These are phyloP conservation scores for Ischnura elegans DNA, from an alignment of 2,888 invertebrate species.

Conservation along the genomic window DNA sequence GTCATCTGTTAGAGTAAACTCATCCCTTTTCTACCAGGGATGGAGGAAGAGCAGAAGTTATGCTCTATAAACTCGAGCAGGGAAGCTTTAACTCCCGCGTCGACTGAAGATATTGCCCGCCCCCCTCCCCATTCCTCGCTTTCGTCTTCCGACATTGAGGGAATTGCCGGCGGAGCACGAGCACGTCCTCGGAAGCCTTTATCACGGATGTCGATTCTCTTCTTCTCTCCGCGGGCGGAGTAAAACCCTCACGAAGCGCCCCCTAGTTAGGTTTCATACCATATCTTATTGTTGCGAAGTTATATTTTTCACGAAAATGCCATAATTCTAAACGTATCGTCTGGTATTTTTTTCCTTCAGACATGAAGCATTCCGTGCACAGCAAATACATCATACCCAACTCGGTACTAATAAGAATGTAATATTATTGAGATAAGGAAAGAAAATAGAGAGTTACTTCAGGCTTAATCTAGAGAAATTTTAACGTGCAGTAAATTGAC, in stretches of 20 bases:
- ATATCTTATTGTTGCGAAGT: not conserved
- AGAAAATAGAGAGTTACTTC: no score
- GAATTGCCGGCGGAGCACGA: not conserved
- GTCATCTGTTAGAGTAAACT: slow-evolving; percentile 60
- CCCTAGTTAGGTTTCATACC: not conserved
- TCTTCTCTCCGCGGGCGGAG: not conserved
- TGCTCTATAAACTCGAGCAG: slow-evolving; percentile 64
- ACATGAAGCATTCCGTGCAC: no score
- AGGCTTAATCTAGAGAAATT: no score
- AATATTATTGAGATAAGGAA: no score
- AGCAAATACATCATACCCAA: no score
- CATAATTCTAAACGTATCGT: not conserved
- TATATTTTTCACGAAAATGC: not conserved
- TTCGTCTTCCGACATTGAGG: not conserved
- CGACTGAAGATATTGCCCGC: slow-evolving; percentile 50
- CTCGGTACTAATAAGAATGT: no score
- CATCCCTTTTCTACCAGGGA: not conserved
- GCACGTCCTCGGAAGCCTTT: not conserved
- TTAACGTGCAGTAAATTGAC: no score
- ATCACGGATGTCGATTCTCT: slow-evolving; percentile 6
- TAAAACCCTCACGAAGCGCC: not conserved
- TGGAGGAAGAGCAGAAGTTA: slow-evolving; percentile 39
- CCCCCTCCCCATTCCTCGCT: not conserved
- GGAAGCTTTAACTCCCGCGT: slow-evolving; percentile 46
- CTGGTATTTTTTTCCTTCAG: not conserved